Evolutionary conservation across 2,113 vertebrate genomes (phyloP).

Genomic region (Accipiter cooperii): DNA sequence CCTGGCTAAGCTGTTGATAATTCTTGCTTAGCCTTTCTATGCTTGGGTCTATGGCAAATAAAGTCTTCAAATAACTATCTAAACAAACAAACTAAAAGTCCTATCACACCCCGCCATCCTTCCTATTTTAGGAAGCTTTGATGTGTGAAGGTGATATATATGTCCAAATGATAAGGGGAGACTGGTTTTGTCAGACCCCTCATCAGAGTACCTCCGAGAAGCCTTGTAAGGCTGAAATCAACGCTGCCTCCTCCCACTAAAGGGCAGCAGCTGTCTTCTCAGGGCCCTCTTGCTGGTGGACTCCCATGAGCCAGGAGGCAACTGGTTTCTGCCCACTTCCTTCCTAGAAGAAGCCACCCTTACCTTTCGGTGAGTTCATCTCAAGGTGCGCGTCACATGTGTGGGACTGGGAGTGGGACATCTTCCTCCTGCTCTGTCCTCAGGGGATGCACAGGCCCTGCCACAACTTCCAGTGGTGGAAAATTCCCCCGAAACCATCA

Average conservation of each 20-base stretch:
- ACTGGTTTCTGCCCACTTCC: background rate
- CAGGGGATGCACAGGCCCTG: too few relatives aligned
- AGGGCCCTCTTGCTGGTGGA: background rate
- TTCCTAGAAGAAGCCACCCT: background rate
- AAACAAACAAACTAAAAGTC: too few relatives aligned
- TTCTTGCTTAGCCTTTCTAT: background rate
- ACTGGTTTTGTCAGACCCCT: background rate
- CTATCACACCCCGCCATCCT: background rate
- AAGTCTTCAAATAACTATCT: background rate
- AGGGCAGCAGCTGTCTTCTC: background rate
- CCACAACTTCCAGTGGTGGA: background rate
- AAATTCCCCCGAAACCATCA: background rate
- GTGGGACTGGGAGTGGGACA: background rate
- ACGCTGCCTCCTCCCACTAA: background rate
- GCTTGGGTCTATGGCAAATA: background rate
- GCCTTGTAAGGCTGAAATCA: background rate
- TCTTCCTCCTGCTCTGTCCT: background rate
- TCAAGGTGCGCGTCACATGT: rapidly evolving
- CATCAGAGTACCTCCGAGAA: background rate
- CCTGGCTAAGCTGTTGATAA: background rate
- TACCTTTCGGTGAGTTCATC: background rate
- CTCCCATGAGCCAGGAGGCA: background rate
- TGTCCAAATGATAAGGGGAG: background rate
- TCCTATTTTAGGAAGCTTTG: background rate
- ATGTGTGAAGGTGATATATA: background rate